Base-by-base conservation (phyloP, 2,888 invertebrate species). In the Sceliomorpha sp. region DNA sequence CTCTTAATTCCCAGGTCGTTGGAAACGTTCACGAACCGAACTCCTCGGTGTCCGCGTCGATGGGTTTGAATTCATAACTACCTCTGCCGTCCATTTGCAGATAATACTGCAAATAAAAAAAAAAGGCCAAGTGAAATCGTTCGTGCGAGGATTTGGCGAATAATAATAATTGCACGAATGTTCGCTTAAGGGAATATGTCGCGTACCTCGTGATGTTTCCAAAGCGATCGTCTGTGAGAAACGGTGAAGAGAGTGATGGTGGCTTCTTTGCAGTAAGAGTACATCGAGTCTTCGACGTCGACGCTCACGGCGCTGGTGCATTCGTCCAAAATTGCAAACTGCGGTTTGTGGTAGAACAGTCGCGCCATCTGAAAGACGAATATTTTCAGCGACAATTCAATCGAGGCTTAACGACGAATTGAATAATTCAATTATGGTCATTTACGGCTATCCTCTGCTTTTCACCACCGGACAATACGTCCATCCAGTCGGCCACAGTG, bases 221-320 rank as follows among this genome's bases (percentile, higher is more conserved):
- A 98, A n/a, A 98, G 90, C 0, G 98, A 98, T 86, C 97, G 96
- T 75, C 99, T 92, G 88, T 99, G 99, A 0, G 98, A 98, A 17
- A 99, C 99, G 0, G 99, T 99, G 89, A 99, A 96, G 24, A 99
- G 90, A 0, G 98, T 97, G 84, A 99, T 99, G 56, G 93, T 93
- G 77, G 91, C 92, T 89, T 91, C 88, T 79, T 95, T 91, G 83
- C 98, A 98, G 89, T 98, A 97, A 77, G 94, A 94, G 86, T 99
- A 99, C 96, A 99, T 98, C 74, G 93, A 94, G 17, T 98, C 98
- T 87, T 99, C 99, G 0, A 99, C 99, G 88, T 99, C 99, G 0
- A 99, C 97, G 42, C 98, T 98, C 0, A 99, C 99, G 0, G 99
- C 99, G 87, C 97, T 98, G 0, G 99, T 99, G 86, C 99, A 99